These are phyloP conservation scores for Oreochromis spilurus DNA, from an alignment of 2,113 vertebrate species.

Conservation along the genomic window DNA sequence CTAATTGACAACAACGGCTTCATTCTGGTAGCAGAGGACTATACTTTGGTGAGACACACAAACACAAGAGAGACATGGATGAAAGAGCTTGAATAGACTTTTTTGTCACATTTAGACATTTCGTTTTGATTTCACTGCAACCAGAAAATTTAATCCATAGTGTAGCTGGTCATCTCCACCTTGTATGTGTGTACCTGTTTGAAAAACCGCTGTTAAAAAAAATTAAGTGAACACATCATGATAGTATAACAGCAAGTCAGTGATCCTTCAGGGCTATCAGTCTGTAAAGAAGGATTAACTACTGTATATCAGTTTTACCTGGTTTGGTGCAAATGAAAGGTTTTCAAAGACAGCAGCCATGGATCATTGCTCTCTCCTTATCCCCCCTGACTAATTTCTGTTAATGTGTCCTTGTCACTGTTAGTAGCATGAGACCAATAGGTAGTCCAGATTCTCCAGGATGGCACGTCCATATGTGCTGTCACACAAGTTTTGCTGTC, in stretches of 20 bases:
- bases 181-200: background rate
- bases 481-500: background rate
- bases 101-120: background rate
- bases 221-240: background rate
- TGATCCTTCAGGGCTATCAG: background rate
- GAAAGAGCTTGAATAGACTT: background rate
- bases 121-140: background rate
- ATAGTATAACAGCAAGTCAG: background rate
- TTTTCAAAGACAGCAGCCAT: background rate
- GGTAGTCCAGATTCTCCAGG: background rate
- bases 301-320: background rate
- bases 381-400: background rate
- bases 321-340: background rate
- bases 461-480: background rate
- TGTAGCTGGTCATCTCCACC: background rate
- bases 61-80: background rate
- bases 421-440: background rate
- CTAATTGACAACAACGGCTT: conserved; percentile 98
- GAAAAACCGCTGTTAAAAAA: background rate
- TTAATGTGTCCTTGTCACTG: background rate
- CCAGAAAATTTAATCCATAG: background rate
- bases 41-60: conserved; percentile 76
- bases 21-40: conserved; percentile 93
- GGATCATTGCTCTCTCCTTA: background rate
- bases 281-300: background rate